Conservation (phyloP, 2,888 invertebrate species). For the Rhagonycha lutea region DNA sequence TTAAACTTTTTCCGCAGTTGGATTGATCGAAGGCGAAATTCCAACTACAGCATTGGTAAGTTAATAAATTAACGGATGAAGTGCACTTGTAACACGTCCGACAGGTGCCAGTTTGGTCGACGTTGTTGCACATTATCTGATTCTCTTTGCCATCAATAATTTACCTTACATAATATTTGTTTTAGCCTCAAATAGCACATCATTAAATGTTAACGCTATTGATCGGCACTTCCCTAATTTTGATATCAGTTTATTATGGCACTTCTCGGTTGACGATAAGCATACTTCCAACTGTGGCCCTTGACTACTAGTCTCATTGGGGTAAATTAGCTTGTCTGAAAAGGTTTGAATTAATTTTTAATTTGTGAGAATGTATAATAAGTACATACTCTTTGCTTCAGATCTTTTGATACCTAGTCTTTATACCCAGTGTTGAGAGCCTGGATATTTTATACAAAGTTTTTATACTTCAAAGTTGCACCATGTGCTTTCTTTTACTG, state of each 20-base stretch:
- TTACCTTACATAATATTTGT: neutral
- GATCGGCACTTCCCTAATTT: neutral
- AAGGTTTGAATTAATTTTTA: no score
- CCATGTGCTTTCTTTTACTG: no score
- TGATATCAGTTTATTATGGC: neutral
- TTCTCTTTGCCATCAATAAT: neutral
- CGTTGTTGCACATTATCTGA: neutral
- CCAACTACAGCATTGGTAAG: neutral
- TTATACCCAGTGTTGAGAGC: no score
- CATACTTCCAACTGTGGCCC: neutral
- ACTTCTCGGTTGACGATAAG: neutral
- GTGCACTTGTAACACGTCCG: neutral
- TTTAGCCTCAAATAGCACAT: neutral
- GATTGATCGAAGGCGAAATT: neutral
- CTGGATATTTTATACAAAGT: no score
- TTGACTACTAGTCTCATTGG: neutral
- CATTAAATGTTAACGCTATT: neutral
- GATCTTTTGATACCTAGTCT: no score
- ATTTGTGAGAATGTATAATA: no score
- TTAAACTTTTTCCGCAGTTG: neutral
- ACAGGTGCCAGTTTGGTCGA: neutral
- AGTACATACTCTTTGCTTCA: no score
- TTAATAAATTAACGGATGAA: neutral
- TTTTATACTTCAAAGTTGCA: no score
- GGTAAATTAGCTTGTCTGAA: neutral